Percentiles rank a stretch among this genome's conserved stretches.
Conservation (phyloP, 2,888 invertebrate genomes). For the Camponotus fellah region DNA sequence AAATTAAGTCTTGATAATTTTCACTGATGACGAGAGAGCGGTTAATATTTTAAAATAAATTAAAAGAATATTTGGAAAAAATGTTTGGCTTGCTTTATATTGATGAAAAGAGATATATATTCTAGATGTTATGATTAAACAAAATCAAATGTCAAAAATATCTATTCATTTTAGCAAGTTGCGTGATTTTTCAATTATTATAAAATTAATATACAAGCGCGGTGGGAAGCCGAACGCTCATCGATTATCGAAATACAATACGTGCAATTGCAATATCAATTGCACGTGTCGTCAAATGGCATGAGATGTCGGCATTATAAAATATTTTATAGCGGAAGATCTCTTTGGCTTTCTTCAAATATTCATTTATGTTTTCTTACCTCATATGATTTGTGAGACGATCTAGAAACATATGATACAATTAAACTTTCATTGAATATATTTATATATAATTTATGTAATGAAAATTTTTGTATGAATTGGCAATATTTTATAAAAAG, state of each 20-base stretch:
- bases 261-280: not conserved
- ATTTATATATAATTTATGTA: not conserved
- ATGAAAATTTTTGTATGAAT: conserved; percentile 1
- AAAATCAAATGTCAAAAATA: not conserved
- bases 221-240: not conserved
- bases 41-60: not conserved
- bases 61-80: not conserved
- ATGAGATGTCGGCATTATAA: conserved; percentile 55
- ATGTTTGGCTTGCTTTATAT: too few species aligned
- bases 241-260: conserved; percentile 39
- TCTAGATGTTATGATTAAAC: not conserved
- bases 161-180: not conserved
- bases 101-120: not conserved
- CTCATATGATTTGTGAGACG: not conserved
- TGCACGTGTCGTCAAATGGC: conserved; percentile 11
- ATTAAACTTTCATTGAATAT: conserved; percentile 10
- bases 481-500: not conserved
- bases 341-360: conserved; percentile 53
- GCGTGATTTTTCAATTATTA: conserved; percentile 11
- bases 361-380: not conserved
- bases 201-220: not conserved
- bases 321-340: conserved; percentile 45
- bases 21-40: not conserved
- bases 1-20: conserved; percentile 5
- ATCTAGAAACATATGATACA: not conserved